phyloP scores from a whole-genome alignment of 2,888 invertebrate species.

The Sympetrum striolatum region DNA sequence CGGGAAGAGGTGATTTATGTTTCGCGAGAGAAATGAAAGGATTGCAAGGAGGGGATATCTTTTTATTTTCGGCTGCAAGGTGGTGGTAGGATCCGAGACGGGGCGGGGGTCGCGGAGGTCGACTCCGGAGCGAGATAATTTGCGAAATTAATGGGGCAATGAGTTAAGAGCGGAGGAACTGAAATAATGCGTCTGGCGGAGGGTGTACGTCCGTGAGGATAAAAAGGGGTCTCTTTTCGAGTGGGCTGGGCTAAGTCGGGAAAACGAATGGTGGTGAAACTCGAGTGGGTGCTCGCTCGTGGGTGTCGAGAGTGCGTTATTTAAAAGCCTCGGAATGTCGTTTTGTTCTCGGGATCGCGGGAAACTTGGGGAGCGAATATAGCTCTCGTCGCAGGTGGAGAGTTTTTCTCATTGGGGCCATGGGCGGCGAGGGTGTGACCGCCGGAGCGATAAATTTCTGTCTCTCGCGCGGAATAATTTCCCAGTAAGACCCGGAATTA shows the following conservation, averaged over 20 bases:
- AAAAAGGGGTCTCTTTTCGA: not conserved
- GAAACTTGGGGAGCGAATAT: too few species aligned
- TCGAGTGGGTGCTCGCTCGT: not conserved
- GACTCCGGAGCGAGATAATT: constrained; percentile 9
- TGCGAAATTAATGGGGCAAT: constrained; percentile 25
- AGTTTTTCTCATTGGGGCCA: too few species aligned
- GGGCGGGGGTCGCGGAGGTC: not conserved
- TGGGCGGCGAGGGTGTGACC: too few species aligned
- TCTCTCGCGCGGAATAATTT: too few species aligned
- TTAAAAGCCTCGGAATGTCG: not conserved
- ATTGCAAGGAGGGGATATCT: not conserved
- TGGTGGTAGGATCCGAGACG: not conserved
- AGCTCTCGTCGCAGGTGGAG: too few species aligned
- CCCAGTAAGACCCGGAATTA: too few species aligned
- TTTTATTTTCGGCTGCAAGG: not conserved
- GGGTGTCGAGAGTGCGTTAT: not conserved
- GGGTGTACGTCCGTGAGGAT: not conserved
- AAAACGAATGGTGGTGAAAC: not conserved
- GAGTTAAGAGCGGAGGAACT: not conserved
- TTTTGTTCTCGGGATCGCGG: too few species aligned
- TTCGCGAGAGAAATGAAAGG: too few species aligned
- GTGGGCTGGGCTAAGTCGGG: not conserved
- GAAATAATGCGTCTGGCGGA: not conserved
- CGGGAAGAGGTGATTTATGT: not conserved
- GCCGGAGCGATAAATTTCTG: too few species aligned